Percentiles rank a stretch among this genome's conserved stretches.
These are phyloP conservation scores for Thysanoteuthis rhombus DNA, from an alignment of 2,888 invertebrate species.

Conservation along the genomic window DNA sequence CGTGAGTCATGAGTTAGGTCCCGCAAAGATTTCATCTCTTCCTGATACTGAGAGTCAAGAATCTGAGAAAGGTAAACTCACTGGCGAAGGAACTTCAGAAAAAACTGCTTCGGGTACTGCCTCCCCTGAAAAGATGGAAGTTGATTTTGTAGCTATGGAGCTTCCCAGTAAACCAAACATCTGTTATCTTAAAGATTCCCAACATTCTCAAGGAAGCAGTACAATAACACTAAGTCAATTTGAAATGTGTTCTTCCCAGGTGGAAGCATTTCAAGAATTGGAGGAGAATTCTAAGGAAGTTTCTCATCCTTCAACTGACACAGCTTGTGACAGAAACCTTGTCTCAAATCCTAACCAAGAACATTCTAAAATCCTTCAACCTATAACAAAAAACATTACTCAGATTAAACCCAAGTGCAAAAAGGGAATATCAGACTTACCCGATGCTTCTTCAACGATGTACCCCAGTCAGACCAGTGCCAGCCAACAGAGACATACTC, in stretches of 20 bases:
- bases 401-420: not conserved
- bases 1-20: not conserved
- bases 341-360: not conserved
- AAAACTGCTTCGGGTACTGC: not conserved
- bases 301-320: not conserved
- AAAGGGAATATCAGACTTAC: not conserved
- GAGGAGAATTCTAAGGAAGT: not conserved
- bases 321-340: not conserved
- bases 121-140: not conserved
- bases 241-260: not conserved
- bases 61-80: not conserved
- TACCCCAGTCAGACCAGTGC: not conserved
- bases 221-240: not conserved
- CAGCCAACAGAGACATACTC: not conserved
- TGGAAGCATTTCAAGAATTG: not conserved
- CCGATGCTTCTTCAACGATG: not conserved
- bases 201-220: not conserved
- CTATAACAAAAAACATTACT: not conserved
- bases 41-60: not conserved
- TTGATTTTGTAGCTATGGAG: not conserved
- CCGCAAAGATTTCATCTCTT: not conserved
- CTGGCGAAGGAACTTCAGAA: not conserved
- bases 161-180: slow-evolving; percentile 16
- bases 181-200: not conserved
- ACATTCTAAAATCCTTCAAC: not conserved